Base-by-base conservation (phyloP, 2,888 invertebrate species). In the Endomychus coccineus region DNA sequence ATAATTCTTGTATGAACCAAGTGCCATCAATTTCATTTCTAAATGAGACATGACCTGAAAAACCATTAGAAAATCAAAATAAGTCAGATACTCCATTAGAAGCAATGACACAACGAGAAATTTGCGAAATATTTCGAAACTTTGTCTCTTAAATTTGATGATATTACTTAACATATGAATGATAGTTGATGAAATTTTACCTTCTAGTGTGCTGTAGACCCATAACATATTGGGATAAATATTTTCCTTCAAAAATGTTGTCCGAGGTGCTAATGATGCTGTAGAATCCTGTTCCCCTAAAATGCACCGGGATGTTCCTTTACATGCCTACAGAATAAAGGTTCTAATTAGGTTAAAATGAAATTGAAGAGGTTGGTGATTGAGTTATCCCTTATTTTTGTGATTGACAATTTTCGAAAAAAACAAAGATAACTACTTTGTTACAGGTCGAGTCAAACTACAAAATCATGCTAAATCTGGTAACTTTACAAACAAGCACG, bases 1-100 rank as follows among this genome's bases (percentile, higher is more conserved):
- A 62, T 11, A 64, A 30, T 40, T 64, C 64, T 34, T 62, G 62
- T 27, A 64, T 60, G 34, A 63, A 61, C 64, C 64, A 64, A 1
- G 59, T 52, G 2, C 65, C 64, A 1, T 48, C 48, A 2, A 40
- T 5, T 4, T 41, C 22, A 25, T 54, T 32, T 34, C 60, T 42
- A 38, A 47, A 55, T 2, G 55, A 52, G 4, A 48, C 42, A 11
- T 52, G 55, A 13, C 55, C 59, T 59, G 30, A 22, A 46, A 32
- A 25, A 25, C 7, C 27, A 25, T 10, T 25, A 9, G 6, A 10
- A 25, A 25, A 9, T 25, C 11, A 6, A 19, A 10, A 9, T 25
- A 6, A 6, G 6, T 10, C 11, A 25, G 11, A 25, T 9, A 25
- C 9, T 25, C 11, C 5, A 6, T 7, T n/a, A n/a, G n/a, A n/a